phyloP scores from a whole-genome alignment of 2,113 vertebrate genomes.

The Hoplias malabaricus region DNA sequence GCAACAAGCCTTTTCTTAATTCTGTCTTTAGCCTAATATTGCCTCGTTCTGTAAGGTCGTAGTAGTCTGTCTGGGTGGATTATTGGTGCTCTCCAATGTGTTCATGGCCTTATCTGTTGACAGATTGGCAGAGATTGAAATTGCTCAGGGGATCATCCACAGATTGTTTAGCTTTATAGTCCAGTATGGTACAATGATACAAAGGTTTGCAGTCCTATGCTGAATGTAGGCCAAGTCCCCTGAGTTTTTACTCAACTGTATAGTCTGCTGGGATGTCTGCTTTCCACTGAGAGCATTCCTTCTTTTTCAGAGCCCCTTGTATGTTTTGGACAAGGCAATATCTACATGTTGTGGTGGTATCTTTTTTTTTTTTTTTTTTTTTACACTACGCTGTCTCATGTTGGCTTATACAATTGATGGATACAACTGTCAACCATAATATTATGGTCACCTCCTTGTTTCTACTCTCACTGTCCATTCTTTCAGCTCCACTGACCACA shows the following conservation, averaged over 20 bases:
- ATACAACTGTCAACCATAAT: too few species aligned
- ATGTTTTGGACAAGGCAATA: background rate
- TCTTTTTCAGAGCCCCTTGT: conserved; percentile 25
- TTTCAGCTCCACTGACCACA: too few species aligned
- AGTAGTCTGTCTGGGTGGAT: background rate
- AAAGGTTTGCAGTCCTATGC: background rate
- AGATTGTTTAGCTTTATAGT: conserved; percentile 4
- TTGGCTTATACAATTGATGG: background rate
- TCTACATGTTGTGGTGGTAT: background rate
- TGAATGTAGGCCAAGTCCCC: conserved; percentile 35
- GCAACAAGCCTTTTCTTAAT: background rate
- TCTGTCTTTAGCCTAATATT: background rate
- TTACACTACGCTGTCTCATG: too few species aligned
- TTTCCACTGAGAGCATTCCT: conserved; percentile 29
- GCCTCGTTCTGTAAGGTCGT: conserved; percentile 1
- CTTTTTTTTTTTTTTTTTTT: too few species aligned
- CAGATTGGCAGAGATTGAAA: conserved; percentile 15
- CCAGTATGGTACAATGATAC: conserved; percentile 31
- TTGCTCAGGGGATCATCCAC: conserved; percentile 5
- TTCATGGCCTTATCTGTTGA: conserved; percentile 5
- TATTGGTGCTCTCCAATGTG: conserved; percentile 8
- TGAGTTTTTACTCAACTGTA: conserved; percentile 34
- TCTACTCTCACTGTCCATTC: too few species aligned
- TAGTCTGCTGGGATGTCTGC: conserved; percentile 11
- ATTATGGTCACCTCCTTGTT: too few species aligned